phyloP scores from a whole-genome alignment of 2,888 invertebrate species.

The Tryphoninae sp. region DNA sequence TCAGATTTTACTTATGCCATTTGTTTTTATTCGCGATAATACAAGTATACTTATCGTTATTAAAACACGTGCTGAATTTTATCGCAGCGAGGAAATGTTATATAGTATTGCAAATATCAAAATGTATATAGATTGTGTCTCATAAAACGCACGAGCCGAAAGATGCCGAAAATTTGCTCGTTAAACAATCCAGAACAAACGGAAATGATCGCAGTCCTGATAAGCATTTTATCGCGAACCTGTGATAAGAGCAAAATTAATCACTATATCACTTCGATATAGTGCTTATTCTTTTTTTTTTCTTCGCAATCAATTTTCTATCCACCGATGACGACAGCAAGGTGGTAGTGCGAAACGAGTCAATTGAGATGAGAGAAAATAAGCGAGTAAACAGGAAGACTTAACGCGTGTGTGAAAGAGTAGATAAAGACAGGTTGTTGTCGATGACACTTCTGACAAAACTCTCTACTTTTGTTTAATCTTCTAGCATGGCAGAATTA shows the following conservation, averaged over 20 bases:
- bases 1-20: no score
- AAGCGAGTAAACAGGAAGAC: constrained; percentile 17
- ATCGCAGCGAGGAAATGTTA: no score
- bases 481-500: no score
- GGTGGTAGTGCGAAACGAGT: constrained; percentile 51
- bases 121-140: background rate
- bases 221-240: background rate
- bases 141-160: no score
- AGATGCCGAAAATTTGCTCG: background rate
- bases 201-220: constrained; percentile 3
- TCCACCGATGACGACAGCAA: background rate
- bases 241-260: background rate
- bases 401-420: constrained; percentile 4
- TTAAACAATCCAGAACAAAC: background rate
- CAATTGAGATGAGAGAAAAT: constrained; percentile 55
- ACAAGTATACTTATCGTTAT: no score
- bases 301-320: constrained; percentile 15
- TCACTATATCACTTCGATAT: background rate
- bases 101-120: background rate
- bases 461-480: no score
- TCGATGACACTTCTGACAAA: no score
- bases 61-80: no score
- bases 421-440: constrained; percentile 14
- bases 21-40: no score
- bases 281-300: background rate